Evolutionary conservation across 2,888 invertebrate species (phyloP).

Genomic region (Xylocampa areola): DNA sequence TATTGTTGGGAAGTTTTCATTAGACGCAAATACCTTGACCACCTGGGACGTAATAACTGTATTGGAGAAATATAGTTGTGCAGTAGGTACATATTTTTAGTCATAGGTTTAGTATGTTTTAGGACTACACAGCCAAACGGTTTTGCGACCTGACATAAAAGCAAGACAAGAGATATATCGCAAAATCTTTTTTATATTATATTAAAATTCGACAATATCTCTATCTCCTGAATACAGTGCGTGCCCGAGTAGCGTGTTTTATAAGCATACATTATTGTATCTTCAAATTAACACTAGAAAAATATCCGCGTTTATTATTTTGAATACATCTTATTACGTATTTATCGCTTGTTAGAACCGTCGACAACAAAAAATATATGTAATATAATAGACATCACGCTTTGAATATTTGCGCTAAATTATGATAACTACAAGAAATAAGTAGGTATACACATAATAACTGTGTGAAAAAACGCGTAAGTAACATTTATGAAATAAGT

Average conservation of each 20-base stretch:
- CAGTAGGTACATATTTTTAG: no score
- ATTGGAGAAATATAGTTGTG: no score
- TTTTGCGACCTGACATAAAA: no score
- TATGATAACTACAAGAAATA: constrained; percentile 2
- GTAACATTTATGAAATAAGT: neutral
- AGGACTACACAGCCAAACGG: no score
- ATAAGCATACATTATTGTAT: neutral
- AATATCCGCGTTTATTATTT: neutral
- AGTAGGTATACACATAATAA: neutral
- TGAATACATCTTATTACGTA: constrained; percentile 1
- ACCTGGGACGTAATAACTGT: no score
- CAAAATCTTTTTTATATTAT: no score
- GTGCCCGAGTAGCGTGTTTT: neutral
- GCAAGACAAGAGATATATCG: no score
- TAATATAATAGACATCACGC: constrained; percentile 3
- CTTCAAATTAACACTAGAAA: neutral
- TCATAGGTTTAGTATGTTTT: no score
- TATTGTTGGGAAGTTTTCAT: no score
- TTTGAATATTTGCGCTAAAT: neutral
- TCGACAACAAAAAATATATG: neutral
- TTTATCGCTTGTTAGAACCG: neutral
- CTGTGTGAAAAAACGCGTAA: neutral
- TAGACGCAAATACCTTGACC: no score
- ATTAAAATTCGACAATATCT: no score
- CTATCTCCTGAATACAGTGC: neutral